phyloP scores from a whole-genome alignment of 2,113 vertebrate genomes.

The Cyphomyrus plagiostoma region DNA sequence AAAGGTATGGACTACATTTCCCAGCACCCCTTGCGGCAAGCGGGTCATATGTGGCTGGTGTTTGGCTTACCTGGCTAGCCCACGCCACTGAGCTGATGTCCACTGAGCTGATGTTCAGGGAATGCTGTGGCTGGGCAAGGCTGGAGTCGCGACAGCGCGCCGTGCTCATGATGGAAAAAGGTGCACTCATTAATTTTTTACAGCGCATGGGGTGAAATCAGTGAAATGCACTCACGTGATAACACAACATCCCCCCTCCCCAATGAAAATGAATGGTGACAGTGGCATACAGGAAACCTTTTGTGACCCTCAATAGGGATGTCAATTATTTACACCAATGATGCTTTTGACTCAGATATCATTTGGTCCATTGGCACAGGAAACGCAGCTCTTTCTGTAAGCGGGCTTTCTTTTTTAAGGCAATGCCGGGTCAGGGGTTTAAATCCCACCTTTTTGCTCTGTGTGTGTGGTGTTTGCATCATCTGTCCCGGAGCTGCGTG shows the following conservation, averaged over 20 bases:
- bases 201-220: background rate
- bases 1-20: slow-evolving; percentile 63
- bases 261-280: background rate
- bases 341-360: background rate
- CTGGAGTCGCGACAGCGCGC: background rate
- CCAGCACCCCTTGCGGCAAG: background rate
- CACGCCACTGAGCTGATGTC: background rate
- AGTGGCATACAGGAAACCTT: background rate
- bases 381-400: background rate
- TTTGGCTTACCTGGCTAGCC: background rate
- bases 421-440: background rate
- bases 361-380: background rate
- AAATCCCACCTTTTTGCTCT: background rate
- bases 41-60: background rate
- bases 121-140: background rate
- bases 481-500: background rate
- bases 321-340: background rate
- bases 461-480: background rate
- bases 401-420: background rate
- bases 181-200: background rate
- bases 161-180: background rate
- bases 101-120: background rate
- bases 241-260: background rate
- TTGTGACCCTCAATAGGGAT: background rate
- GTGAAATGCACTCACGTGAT: background rate